A percentile compares a stretch with the other conserved stretches of the same genome.
Conservation (phyloP, 2,888 invertebrate species). For the Acanthacorydalis orientalis region DNA sequence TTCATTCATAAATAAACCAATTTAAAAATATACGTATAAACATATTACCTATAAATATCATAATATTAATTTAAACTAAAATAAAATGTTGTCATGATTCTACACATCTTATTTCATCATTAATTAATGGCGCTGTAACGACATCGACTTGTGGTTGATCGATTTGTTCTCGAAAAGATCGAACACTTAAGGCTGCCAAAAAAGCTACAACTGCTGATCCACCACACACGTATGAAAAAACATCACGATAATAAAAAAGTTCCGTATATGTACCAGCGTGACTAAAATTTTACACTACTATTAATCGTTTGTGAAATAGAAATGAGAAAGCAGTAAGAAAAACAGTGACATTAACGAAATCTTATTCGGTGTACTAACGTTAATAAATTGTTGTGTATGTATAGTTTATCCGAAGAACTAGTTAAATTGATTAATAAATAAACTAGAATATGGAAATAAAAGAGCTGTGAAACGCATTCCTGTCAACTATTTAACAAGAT, state of each 20-base stretch:
- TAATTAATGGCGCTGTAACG: too few species aligned
- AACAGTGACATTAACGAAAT: not conserved
- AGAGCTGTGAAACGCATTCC: not conserved
- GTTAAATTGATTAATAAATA: too few species aligned
- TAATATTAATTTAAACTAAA: too few species aligned
- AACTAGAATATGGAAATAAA: not conserved
- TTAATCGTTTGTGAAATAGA: not conserved
- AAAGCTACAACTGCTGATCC: slow-evolving; percentile 32
- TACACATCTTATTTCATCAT: too few species aligned
- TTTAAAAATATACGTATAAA: too few species aligned
- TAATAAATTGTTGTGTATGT: too few species aligned
- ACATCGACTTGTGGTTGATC: too few species aligned
- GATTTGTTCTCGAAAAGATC: too few species aligned
- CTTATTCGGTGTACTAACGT: not conserved
- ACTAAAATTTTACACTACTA: not conserved
- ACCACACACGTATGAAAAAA: slow-evolving; percentile 37
- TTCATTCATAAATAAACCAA: too few species aligned
- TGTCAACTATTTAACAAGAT: not conserved
- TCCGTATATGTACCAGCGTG: not conserved
- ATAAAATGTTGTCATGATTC: too few species aligned
- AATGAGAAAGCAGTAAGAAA: not conserved
- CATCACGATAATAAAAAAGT: slow-evolving; percentile 31
- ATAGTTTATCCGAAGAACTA: too few species aligned
- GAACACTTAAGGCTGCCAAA: slow-evolving; percentile 14
- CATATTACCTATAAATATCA: too few species aligned